Base-by-base conservation (phyloP, 2,888 invertebrate species). In the Drepana falcataria region DNA sequence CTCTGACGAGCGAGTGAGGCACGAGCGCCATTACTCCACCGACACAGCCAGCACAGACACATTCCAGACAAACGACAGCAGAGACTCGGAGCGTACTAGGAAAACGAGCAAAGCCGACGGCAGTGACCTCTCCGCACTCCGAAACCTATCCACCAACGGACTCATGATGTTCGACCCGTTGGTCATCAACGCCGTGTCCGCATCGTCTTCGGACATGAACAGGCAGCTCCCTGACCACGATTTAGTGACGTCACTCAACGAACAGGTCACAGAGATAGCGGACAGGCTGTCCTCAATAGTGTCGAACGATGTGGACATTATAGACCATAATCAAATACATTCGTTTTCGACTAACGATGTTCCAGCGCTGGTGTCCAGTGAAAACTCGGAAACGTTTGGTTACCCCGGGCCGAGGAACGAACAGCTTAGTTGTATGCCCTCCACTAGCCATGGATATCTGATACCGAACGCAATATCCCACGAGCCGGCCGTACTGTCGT, bases 371-470 rank as follows among this genome's bases (percentile, higher is more conserved):
- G 81, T 90, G 61, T 69, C 87, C 2, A 77, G 77, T 0, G 84
- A 87, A 2, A 75, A 80, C 5, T 59, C 75, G 0, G 85, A 84
- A 55, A 65, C 73, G 3, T 83, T 68, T 59, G 73, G 74, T 0
- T 81, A 79, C 51, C 58, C 68, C 0, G 82, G 82, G 2, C 81
- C 86, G 0, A 84, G 87, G 53, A 90, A 84, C 48, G 91, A 90
- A 57, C 87, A 87, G 51, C 59, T 87, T 7, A 87, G 90, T 33
- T 92, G 91, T 63, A 86, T 93, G 71, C 93, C 93, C 2, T 94
- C 94, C 0, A 94, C 93, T 0, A 91, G 91, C 65, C 94, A 94
- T 60, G 93, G 93, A 35, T 94, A 93, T 75, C 77, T 94, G 51
- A 91, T 94, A 73, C 93, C 94, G 5, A 93, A 93, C 62, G 92